These are phyloP conservation scores for Passerculus sandwichensis DNA, from an alignment of 2,797 vertebrate genomes.

Conservation along the genomic window DNA sequence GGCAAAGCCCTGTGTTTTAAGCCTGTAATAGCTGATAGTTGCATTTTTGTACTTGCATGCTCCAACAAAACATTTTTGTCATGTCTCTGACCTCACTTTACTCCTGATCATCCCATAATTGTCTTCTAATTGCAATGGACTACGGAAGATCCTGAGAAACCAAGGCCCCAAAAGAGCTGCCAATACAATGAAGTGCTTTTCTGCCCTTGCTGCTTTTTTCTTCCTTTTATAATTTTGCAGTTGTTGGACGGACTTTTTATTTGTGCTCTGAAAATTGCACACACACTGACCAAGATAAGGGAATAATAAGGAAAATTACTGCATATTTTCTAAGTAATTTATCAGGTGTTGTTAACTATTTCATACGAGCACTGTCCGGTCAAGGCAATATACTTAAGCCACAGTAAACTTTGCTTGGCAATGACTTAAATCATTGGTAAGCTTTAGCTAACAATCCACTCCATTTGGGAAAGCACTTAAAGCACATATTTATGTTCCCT, in stretches of 20 bases:
- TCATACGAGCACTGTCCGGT: background rate
- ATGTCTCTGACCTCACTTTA: background rate
- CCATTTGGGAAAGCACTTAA: background rate
- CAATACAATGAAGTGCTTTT: rapidly evolving
- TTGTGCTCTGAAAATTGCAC: background rate
- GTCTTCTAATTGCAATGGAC: background rate
- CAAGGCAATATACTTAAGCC: background rate
- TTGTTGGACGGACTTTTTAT: background rate
- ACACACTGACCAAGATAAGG: background rate
- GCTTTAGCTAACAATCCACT: background rate
- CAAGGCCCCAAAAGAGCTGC: background rate
- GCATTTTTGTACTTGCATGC: background rate
- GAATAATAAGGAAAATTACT: background rate
- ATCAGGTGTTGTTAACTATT: background rate
- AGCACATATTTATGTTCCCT: background rate
- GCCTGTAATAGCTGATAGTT: background rate
- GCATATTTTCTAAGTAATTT: background rate
- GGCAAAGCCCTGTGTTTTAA: background rate
- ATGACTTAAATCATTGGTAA: background rate
- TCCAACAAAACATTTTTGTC: background rate
- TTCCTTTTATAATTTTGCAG: background rate
- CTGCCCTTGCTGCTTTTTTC: rapidly evolving
- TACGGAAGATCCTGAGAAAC: background rate
- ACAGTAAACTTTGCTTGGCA: background rate
- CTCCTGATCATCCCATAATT: background rate